phyloP scores from a whole-genome alignment of 2,113 vertebrate genomes.

The Tinamus guttatus region DNA sequence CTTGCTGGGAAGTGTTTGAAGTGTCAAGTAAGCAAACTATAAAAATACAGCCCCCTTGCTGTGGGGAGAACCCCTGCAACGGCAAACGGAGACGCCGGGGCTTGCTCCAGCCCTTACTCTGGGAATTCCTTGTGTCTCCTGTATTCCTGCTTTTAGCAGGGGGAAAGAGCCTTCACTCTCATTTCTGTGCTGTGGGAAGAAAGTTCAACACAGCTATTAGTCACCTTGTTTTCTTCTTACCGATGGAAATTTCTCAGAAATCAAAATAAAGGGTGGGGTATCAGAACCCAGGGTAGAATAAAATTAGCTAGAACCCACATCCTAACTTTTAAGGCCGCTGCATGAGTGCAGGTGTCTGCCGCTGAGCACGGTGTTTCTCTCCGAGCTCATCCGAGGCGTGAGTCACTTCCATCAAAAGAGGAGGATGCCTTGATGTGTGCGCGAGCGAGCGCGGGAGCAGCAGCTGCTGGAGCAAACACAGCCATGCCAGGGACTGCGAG shows the following conservation, averaged over 20 bases:
- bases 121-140: too few relatives aligned
- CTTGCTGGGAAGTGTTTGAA: slow-evolving; percentile 41
- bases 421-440: slow-evolving; percentile 57
- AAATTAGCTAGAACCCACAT: slow-evolving; percentile 54
- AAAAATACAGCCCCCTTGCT: slow-evolving; percentile 33
- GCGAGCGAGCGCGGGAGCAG: slow-evolving; percentile 4
- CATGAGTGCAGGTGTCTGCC: slow-evolving; percentile 64
- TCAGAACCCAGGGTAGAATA: slow-evolving; percentile 19
- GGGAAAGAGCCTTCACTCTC: too few relatives aligned
- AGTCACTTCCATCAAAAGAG: slow-evolving; percentile 61
- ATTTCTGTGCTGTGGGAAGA: background rate
- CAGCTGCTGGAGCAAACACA: slow-evolving; percentile 70
- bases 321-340: slow-evolving; percentile 48
- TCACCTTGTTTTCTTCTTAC: slow-evolving; percentile 58
- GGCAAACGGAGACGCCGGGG: background rate
- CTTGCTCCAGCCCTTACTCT: background rate
- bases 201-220: slow-evolving; percentile 37
- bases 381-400: slow-evolving; percentile 53
- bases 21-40: slow-evolving; percentile 60
- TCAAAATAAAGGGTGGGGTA: slow-evolving; percentile 41
- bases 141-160: too few relatives aligned
- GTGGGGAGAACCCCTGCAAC: background rate
- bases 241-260: slow-evolving; percentile 63
- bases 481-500: slow-evolving; percentile 52
- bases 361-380: slow-evolving; percentile 55